Evolutionary conservation across 2,113 vertebrate species (phyloP).

Genomic region (Python bivittatus): DNA sequence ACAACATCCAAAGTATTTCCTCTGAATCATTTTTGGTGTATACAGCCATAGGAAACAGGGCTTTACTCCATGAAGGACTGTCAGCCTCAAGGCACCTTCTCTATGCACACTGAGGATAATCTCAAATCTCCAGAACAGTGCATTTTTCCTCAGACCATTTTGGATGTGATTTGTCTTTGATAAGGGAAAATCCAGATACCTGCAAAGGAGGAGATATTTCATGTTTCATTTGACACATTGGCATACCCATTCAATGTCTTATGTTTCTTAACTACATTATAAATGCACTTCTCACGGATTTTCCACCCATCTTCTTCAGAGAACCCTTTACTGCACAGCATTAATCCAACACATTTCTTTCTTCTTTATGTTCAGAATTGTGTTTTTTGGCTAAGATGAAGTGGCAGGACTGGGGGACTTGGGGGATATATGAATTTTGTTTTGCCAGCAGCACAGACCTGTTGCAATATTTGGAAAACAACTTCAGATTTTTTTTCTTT

Average conservation of each 20-base stretch:
- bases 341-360: not conserved
- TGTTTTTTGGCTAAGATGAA: not conserved
- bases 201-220: not conserved
- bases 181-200: not conserved
- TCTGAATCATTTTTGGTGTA: not conserved
- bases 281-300: not conserved
- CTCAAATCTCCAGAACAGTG: not conserved
- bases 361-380: not conserved
- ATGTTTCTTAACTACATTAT: not conserved
- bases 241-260: not conserved
- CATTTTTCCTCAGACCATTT: not conserved
- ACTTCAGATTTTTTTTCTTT: not conserved
- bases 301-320: not conserved
- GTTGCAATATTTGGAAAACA: constrained; percentile 10
- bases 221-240: not conserved
- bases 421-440: not conserved
- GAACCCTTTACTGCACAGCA: not conserved
- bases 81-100: not conserved
- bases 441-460: not conserved
- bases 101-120: not conserved
- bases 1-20: not conserved
- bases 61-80: not conserved
- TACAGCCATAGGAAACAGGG: not conserved
- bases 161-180: not conserved
- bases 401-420: not conserved